Percentiles rank a stretch among this genome's conserved stretches.
These are phyloP conservation scores for Pristionchus exspectatus DNA, from an alignment of 2,888 invertebrate genomes.

Conservation along the genomic window DNA sequence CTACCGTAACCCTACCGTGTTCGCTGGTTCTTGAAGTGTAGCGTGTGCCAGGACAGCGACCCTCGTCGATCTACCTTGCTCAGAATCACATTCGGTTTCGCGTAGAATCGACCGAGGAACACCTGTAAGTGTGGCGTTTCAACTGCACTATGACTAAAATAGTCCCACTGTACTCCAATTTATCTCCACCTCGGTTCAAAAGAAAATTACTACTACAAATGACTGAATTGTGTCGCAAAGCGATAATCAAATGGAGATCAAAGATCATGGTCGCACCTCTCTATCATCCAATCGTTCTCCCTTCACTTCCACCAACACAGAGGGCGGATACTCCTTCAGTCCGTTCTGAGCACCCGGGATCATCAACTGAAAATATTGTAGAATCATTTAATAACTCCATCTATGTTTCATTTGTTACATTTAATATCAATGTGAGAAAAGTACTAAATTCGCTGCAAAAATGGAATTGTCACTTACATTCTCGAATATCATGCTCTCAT, in stretches of 20 bases:
- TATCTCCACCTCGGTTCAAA: not conserved
- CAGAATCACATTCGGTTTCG: slow-evolving; percentile 67
- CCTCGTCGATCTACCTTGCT: slow-evolving; percentile 62
- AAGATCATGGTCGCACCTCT: slow-evolving; percentile 57
- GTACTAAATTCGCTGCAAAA: not conserved
- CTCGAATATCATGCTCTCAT: slow-evolving; percentile 75
- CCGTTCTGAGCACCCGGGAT: slow-evolving; percentile 69
- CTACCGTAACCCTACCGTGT: slow-evolving; percentile 55
- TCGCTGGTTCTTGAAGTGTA: slow-evolving; percentile 61
- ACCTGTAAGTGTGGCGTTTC: slow-evolving; percentile 38
- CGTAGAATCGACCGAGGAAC: slow-evolving; percentile 71
- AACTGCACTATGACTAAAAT: not conserved
- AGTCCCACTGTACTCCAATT: not conserved
- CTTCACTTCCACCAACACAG: slow-evolving; percentile 71
- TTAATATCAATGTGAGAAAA: too few species aligned
- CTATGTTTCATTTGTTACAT: not conserved
- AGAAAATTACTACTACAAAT: not conserved
- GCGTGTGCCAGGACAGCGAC: slow-evolving; percentile 68
- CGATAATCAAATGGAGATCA: not conserved
- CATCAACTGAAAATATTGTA: slow-evolving; percentile 61
- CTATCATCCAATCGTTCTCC: slow-evolving; percentile 69
- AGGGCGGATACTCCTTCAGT: slow-evolving; percentile 68
- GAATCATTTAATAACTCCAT: not conserved
- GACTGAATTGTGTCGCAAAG: not conserved
- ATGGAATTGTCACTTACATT: slow-evolving; percentile 56